phyloP scores from a whole-genome alignment of 2,113 vertebrate genomes.

The Calonectris borealis region DNA sequence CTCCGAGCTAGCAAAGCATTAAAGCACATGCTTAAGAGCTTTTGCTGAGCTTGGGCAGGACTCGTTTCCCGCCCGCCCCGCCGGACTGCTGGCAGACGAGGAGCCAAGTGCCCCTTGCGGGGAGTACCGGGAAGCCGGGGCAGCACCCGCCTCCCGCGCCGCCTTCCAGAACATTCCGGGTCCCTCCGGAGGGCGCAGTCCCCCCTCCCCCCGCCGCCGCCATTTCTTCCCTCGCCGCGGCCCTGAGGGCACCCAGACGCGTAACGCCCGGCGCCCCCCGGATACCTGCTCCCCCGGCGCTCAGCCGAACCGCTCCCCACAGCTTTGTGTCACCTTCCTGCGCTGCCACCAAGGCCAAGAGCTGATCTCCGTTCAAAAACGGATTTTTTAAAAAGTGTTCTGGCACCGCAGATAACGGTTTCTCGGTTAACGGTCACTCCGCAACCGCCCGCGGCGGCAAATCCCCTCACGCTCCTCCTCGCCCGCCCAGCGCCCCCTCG shows the following conservation, averaged over 20 bases:
- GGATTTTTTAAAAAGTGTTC: not conserved
- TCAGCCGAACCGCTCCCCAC: not conserved
- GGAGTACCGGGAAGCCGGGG: no score
- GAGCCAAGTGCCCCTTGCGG: no score
- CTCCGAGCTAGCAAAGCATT: not conserved
- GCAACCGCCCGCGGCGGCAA: not conserved
- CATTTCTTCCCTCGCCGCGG: not conserved
- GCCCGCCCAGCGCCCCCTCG: not conserved
- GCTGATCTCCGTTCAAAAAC: not conserved
- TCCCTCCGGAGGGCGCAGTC: not conserved
- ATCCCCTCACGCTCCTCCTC: not conserved
- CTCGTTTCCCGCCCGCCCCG: not conserved
- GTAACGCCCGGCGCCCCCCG: not conserved
- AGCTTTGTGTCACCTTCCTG: not conserved
- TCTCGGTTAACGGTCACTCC: not conserved
- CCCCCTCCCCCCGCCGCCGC: not conserved
- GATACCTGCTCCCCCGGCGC: constrained; percentile 24
- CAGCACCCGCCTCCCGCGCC: not conserved
- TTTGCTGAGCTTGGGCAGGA: not conserved
- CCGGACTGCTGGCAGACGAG: fast-evolving
- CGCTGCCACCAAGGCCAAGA: not conserved
- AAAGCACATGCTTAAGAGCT: not conserved
- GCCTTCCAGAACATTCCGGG: not conserved
- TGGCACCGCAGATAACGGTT: not conserved
- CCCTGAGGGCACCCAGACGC: not conserved